These are phyloP conservation scores for Meiosimyza decipiens DNA, from an alignment of 2,888 invertebrate genomes.

Conservation along the genomic window DNA sequence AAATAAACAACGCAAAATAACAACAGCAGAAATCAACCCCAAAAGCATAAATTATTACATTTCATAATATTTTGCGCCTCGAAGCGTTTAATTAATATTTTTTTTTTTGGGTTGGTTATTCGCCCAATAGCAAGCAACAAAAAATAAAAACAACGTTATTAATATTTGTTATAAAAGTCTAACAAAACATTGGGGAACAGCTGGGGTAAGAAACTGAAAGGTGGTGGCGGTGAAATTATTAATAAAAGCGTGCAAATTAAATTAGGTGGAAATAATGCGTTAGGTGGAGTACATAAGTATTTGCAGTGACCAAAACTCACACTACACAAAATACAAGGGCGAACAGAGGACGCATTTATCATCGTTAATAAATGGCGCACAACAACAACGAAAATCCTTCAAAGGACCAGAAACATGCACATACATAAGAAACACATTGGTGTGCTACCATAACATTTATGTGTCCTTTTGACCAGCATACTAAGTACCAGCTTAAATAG, in stretches of 20 bases:
- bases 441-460: slow-evolving; percentile 14
- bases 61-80: neutral
- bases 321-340: neutral
- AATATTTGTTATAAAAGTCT: slow-evolving; percentile 8
- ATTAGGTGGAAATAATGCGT: slow-evolving; percentile 13
- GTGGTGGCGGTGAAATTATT: too few species aligned
- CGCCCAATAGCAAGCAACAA: neutral
- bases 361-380: slow-evolving; percentile 6
- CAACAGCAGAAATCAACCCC: too few species aligned
- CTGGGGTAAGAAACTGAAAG: too few species aligned
- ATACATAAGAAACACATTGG: neutral
- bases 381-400: neutral
- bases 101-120: too few species aligned
- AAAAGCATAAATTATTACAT: neutral
- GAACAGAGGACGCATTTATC: neutral
- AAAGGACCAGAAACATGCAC: neutral
- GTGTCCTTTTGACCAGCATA: neutral
- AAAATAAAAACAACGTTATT: slow-evolving; percentile 19
- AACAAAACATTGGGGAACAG: too few species aligned
- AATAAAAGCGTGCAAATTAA: slow-evolving; percentile 15
- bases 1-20: slow-evolving; percentile 2
- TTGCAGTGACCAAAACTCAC: too few species aligned
- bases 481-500: neutral
- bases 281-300: too few species aligned
- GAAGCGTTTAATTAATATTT: slow-evolving; percentile 20